These are phyloP conservation scores for Pygoscelis adeliae DNA, from an alignment of 2,113 vertebrate genomes.

Conservation along the genomic window DNA sequence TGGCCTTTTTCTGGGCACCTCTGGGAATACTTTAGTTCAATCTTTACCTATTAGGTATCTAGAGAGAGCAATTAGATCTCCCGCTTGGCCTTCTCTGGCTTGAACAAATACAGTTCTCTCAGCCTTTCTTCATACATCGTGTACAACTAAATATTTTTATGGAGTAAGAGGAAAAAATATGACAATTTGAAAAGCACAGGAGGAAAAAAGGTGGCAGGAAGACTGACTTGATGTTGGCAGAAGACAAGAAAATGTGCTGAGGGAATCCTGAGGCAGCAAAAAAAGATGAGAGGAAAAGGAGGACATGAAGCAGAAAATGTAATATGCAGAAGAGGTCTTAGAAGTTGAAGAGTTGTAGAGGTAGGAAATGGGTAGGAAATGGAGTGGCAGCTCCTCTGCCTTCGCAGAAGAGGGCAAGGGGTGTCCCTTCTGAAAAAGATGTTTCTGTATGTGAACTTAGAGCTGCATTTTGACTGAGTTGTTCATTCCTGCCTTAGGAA, in stretches of 20 bases:
- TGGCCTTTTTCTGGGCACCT: not conserved
- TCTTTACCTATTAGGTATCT: not conserved
- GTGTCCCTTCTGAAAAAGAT: not conserved
- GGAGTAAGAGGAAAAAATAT: not conserved
- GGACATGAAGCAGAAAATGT: not conserved
- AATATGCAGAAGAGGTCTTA: not conserved
- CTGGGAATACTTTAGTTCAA: not conserved
- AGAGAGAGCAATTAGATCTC: not conserved
- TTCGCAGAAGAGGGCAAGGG: not conserved
- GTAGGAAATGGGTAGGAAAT: not conserved
- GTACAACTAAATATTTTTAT: not conserved
- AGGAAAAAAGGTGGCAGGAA: not conserved
- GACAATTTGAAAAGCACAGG: not conserved
- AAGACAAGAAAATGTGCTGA: not conserved
- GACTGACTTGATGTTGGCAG: not conserved
- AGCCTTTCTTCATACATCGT: not conserved
- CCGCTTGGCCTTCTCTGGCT: not conserved
- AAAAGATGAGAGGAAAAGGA: not conserved
- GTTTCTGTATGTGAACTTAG: not conserved
- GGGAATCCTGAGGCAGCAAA: not conserved
- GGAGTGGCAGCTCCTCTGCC: fast-evolving
- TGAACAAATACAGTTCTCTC: not conserved
- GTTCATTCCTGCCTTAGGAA: not conserved
- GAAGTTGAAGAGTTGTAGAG: not conserved
- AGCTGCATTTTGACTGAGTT: not conserved